phyloP scores from a whole-genome alignment of 2,797 vertebrate genomes.

The Pseudochirops corinnae region DNA sequence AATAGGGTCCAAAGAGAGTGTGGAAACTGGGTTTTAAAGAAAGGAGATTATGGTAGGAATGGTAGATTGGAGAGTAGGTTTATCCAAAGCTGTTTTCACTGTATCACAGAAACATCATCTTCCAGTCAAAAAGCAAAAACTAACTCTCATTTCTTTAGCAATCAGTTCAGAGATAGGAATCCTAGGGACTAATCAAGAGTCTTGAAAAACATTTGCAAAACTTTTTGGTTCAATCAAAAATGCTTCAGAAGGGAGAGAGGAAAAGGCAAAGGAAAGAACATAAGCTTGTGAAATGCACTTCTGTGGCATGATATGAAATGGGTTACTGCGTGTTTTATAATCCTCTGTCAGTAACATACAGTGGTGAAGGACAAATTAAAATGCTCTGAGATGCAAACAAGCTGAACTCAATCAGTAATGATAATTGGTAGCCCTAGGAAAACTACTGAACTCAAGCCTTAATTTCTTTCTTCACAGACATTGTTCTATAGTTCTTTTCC shows the following conservation, averaged over 20 bases:
- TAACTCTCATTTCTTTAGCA: conserved; percentile 64
- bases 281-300: conserved; percentile 34
- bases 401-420: background rate
- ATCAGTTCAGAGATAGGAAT: conserved; percentile 62
- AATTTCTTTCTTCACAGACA: background rate
- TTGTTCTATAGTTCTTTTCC: background rate
- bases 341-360: conserved; percentile 16
- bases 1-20: conserved; percentile 36
- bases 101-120: conserved; percentile 48
- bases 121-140: conserved; percentile 55
- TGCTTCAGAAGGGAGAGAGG: conserved; percentile 46
- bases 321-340: conserved; percentile 2
- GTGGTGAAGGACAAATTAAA: conserved; percentile 48
- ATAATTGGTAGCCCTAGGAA: background rate
- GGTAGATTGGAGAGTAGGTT: conserved; percentile 35
- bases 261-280: conserved; percentile 34
- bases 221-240: conserved; percentile 62
- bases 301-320: conserved; percentile 20
- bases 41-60: conserved; percentile 47
- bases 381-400: conserved; percentile 18
- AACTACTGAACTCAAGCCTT: background rate
- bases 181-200: conserved; percentile 28
- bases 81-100: conserved; percentile 49
- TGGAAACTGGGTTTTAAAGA: conserved; percentile 39
- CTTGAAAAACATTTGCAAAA: conserved; percentile 65